A percentile compares a stretch with the other conserved stretches of the same genome.
Conservation (phyloP, 2,888 invertebrate genomes). For the Caenorhabditis drosophilae region DNA sequence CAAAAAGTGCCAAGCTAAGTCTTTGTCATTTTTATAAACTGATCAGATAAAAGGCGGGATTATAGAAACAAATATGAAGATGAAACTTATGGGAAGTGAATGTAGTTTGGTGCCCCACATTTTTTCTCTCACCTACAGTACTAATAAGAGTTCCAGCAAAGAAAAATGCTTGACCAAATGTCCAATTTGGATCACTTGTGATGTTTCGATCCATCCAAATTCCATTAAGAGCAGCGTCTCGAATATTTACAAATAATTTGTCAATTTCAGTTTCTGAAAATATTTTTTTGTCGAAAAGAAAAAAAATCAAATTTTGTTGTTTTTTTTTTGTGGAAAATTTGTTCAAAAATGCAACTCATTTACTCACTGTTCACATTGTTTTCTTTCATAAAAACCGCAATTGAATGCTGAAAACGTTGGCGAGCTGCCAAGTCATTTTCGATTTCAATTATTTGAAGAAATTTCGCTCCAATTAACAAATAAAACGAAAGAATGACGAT, state of each 20-base stretch:
- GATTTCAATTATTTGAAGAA: slow-evolving; percentile 78
- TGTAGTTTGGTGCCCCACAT: too few species aligned
- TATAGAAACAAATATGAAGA: neutral
- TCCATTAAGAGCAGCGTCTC: slow-evolving; percentile 60
- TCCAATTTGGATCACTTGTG: slow-evolving; percentile 84
- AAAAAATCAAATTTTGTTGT: too few species aligned
- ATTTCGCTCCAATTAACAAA: slow-evolving; percentile 76
- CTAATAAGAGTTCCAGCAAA: slow-evolving; percentile 86
- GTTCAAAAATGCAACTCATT: neutral
- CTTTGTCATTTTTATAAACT: too few species aligned
- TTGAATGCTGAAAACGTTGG: slow-evolving; percentile 74
- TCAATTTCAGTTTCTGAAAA: slow-evolving; percentile 60
- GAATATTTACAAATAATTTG: slow-evolving; percentile 56
- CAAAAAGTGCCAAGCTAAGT: too few species aligned
- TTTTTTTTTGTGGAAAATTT: neutral
- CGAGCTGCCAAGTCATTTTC: slow-evolving; percentile 73
- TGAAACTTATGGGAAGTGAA: slow-evolving; percentile 3
- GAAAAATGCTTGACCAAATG: slow-evolving; percentile 86
- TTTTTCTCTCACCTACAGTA: too few species aligned
- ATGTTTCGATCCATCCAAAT: slow-evolving; percentile 78
- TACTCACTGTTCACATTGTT: slow-evolving; percentile 34
- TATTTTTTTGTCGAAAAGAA: neutral
- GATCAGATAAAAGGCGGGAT: too few species aligned
- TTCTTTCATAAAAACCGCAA: slow-evolving; percentile 75
- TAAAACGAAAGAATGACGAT: slow-evolving; percentile 71